phyloP scores from a whole-genome alignment of 2,888 invertebrate genomes.

The Diogma glabrata region DNA sequence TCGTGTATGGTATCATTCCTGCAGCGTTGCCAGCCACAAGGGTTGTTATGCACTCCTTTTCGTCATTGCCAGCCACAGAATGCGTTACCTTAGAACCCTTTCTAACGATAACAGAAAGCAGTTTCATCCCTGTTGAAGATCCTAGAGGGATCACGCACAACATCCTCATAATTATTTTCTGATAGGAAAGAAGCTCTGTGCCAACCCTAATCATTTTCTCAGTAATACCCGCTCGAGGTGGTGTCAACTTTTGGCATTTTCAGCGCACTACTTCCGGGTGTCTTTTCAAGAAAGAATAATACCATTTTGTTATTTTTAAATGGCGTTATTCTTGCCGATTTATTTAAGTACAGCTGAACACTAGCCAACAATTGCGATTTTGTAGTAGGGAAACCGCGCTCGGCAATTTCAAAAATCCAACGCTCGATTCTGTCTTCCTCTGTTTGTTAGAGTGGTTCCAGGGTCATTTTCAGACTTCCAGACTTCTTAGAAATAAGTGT shows the following conservation, averaged over 20 bases:
- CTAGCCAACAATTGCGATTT: background rate
- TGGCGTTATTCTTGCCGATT: constrained; percentile 1
- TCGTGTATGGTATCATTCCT: background rate
- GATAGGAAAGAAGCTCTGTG: no score
- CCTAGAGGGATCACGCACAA: no score
- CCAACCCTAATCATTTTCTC: background rate
- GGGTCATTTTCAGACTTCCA: no score
- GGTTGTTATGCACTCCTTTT: constrained; percentile 1
- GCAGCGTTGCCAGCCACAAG: background rate
- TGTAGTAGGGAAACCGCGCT: no score
- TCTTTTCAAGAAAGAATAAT: constrained; percentile 2
- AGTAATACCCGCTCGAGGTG: background rate
- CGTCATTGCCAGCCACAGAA: background rate
- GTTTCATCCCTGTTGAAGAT: no score
- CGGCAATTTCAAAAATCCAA: constrained; percentile 1
- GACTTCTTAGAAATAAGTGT: no score
- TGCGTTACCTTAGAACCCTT: background rate
- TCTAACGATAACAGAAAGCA: background rate
- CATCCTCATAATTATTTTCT: no score
- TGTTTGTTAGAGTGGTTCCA: no score
- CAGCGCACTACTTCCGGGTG: background rate
- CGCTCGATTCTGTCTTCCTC: background rate
- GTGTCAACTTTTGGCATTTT: constrained; percentile 3
- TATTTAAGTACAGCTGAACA: background rate
- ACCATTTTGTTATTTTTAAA: no score